A percentile compares a stretch with the other conserved stretches of the same genome.
Conservation (phyloP, 2,797 vertebrate species). For the Thaleichthys pacificus region DNA sequence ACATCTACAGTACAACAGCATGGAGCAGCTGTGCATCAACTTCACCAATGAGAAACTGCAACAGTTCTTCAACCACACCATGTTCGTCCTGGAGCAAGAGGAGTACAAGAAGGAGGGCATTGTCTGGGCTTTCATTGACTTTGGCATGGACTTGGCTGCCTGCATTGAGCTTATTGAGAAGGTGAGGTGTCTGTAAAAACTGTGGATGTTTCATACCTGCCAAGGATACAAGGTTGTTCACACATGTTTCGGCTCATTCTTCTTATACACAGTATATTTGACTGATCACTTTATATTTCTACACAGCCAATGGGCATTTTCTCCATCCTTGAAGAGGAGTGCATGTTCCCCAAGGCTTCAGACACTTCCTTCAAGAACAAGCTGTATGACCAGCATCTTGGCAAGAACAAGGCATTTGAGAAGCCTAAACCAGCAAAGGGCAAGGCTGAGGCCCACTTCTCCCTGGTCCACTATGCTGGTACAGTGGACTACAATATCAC, state of each 20-base stretch:
- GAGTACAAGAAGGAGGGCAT: slow-evolving; percentile 22
- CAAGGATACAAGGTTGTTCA: too few relatives aligned
- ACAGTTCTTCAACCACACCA: slow-evolving; percentile 61
- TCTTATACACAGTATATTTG: too few relatives aligned
- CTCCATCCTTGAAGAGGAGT: slow-evolving; percentile 87
- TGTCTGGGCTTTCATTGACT: slow-evolving; percentile 62
- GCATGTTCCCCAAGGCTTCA: slow-evolving; percentile 86
- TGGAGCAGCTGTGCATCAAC: slow-evolving; percentile 66
- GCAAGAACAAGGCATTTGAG: slow-evolving; percentile 83
- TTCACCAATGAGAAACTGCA: slow-evolving; percentile 63
- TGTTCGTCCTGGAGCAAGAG: slow-evolving; percentile 42
- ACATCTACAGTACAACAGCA: slow-evolving; percentile 52
- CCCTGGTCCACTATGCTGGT: slow-evolving; percentile 85
- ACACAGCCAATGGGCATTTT: slow-evolving; percentile 67
- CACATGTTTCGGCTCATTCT: too few relatives aligned
- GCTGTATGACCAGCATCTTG: slow-evolving; percentile 87
- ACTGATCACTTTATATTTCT: not conserved
- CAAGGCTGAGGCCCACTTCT: slow-evolving; percentile 86
- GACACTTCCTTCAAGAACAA: slow-evolving; percentile 87
- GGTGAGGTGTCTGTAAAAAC: slow-evolving; percentile 16
- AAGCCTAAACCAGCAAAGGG: slow-evolving; percentile 85
- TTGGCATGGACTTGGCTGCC: slow-evolving; percentile 65
- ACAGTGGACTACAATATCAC: slow-evolving; percentile 87
- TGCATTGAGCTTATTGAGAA: slow-evolving; percentile 67
- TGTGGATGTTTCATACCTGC: too few relatives aligned